Evolutionary conservation across 2,113 vertebrate genomes (phyloP), one percentile per base, ranked within the genome.

Genomic region (Patagioenas fasciata): DNA sequence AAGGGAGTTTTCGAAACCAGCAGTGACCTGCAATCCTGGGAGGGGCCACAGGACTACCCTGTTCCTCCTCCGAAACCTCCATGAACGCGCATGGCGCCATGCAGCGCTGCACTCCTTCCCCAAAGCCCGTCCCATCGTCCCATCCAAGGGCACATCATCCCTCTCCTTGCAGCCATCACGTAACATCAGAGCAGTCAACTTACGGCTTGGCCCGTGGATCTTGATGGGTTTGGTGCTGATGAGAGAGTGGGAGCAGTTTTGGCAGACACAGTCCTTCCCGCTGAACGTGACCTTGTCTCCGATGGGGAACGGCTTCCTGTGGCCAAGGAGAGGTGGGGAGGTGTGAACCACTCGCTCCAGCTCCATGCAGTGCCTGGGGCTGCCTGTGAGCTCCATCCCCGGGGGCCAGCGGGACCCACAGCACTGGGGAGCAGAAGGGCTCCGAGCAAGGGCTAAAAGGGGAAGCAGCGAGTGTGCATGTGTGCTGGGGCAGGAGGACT

Each of bases 221-320:
- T 99, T 99, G 98, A 99, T 99, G 50, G 99, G 99, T 93, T 99
- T 99, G 92, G 98, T 98, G 97, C 98, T 97, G 98, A 98, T 98
- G 94, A 99, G 98, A 62, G 98, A 97, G 79, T 98, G 98, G 65
- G 99, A 99, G 97, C 99, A 99, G 34, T 99, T 99, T 93, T 99
- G 99, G 97, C 99, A 99, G 72, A 99, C 98, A 4, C 99, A 99
- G 91, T 99, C 99, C 97, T 99, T 99, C 65, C 99, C 99, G 6
- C 99, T 99, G 98, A 99, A 99, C 0, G 99, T 99, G 62, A 99
- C 99, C 97, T 99, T 98, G 98, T 99, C 99, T 97, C 99, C 99
- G 5, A 99, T 99, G 58, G 99, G 99, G 97, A 99, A 99, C 1
- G 99, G 98, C 95, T 99, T 99, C 98, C 99, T 99, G 97, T 5